Base-by-base conservation (phyloP, 2,888 invertebrate species). In the Lymantria monacha region DNA sequence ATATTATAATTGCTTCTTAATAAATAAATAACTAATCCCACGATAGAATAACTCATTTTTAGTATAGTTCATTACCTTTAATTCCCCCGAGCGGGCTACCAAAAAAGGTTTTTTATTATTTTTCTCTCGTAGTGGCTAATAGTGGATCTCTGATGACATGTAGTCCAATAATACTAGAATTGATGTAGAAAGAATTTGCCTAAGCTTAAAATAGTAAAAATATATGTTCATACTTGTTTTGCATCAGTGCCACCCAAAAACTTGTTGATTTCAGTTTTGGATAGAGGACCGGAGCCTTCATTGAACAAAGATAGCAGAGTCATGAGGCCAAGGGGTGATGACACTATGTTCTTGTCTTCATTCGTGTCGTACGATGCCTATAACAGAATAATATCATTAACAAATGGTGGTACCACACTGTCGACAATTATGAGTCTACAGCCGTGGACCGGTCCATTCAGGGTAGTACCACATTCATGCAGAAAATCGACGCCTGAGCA, bases 241-340 rank as follows among this genome's bases (percentile, higher is more conserved):
- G 55, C 60, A 30, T 79, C 67, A 7, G 56, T 36, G 0, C 67
- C 69, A 8, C 78, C 76, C 9, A 82, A 59, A 8, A 70, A 49
- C 9, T 31, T 51, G 49, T 56, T 55, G 30, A 82, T 70, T 56
- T 82, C 73, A 13, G 69, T 57, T 38, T 53, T 59, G 45, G 53
- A 59, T 0, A 5, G 37, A 0, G 53, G 49, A 1, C 69, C 71
- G 3, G 76, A 69, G 0, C 78, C 83, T 0, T 57, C 30, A 8
- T 71, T 65, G 61, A 70, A 81, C 41, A 81, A 40, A 0, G 80
- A 72, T 9, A 82, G 67, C 7, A 81, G 61, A 1, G 68, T 61
- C 50, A 79, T 59, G 10, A 74, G 70, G 0, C 79, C 76, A 10
- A 82, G 62, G 1, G 82, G 83, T 0, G 82, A 82, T 0, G 76